These are phyloP conservation scores for Bombus superbus DNA, from an alignment of 1,140 invertebrate species.

Conservation along the genomic window DNA sequence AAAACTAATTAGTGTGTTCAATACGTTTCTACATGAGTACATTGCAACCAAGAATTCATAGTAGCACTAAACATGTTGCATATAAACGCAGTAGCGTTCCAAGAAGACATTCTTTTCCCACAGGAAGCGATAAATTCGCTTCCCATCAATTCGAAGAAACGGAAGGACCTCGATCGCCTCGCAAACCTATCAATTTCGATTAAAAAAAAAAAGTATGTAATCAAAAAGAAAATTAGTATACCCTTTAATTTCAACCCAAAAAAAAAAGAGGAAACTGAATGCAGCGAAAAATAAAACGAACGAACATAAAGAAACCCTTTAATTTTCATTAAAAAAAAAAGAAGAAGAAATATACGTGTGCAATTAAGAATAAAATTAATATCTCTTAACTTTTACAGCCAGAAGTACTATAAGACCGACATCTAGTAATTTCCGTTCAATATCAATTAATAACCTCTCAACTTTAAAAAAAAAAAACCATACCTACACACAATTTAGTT, in stretches of 20 bases:
- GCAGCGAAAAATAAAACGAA: neutral
- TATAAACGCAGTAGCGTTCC: slow-evolving; percentile 12
- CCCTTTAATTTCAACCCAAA: neutral
- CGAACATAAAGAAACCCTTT: neutral
- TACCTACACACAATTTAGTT: neutral
- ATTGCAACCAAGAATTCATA: neutral
- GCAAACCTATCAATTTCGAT: neutral
- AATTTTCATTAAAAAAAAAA: neutral
- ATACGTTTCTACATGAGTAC: neutral
- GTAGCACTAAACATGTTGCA: neutral
- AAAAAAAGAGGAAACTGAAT: neutral
- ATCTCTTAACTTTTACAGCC: neutral
- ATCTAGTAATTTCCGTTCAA: neutral
- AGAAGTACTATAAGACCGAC: neutral
- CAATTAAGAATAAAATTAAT: neutral
- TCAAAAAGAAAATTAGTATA: neutral
- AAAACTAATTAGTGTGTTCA: neutral
- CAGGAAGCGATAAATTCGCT: slow-evolving; percentile 34
- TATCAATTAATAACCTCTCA: neutral
- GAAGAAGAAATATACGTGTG: neutral
- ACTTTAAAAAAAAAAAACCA: neutral
- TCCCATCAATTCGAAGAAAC: slow-evolving; percentile 15
- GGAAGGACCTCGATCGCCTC: neutral
- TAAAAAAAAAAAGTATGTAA: neutral
- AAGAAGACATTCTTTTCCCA: slow-evolving; percentile 25